Evolutionary conservation across 2,888 invertebrate genomes (phyloP).

Genomic region (Lepeophtheirus nordmannii): DNA sequence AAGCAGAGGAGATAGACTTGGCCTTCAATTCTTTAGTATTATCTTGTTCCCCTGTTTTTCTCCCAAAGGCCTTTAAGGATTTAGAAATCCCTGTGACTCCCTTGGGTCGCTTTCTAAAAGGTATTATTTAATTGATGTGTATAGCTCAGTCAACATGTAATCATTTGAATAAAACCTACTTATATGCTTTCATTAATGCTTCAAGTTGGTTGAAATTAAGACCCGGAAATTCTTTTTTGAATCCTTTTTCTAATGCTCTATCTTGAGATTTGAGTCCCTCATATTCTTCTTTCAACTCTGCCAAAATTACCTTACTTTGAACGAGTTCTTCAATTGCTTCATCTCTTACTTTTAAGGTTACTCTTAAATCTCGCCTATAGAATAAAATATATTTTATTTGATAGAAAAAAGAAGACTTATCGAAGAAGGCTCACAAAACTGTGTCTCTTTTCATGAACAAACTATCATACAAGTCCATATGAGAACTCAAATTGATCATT

Average conservation of each 20-base stretch:
- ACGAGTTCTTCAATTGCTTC: slow-evolving; percentile 2
- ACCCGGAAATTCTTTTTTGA: slow-evolving; percentile 24
- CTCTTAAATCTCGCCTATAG: background rate
- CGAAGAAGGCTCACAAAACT: background rate
- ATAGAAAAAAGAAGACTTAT: background rate
- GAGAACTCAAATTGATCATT: slow-evolving; percentile 1
- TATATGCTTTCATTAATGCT: slow-evolving; percentile 11
- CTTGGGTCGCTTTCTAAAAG: slow-evolving; percentile 21
- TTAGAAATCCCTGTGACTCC: slow-evolving; percentile 1
- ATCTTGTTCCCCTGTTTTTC: background rate
- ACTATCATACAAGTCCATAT: slow-evolving; percentile 11
- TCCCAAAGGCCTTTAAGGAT: background rate
- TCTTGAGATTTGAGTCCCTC: slow-evolving; percentile 10
- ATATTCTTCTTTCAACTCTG: slow-evolving; percentile 8
- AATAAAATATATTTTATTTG: background rate
- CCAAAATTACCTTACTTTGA: slow-evolving; percentile 1
- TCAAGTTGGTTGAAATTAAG: slow-evolving; percentile 21
- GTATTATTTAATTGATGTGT: slow-evolving; percentile 12
- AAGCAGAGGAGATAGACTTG: slow-evolving; percentile 8
- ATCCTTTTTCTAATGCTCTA: slow-evolving; percentile 20
- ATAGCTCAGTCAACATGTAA: too few relatives aligned
- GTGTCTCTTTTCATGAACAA: background rate
- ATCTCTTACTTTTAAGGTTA: background rate
- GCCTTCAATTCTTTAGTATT: slow-evolving; percentile 12
- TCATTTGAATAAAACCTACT: slow-evolving; percentile 5